These are phyloP conservation scores for Hydractinia echinata DNA, from an alignment of 30 jellyfish, hydroid and myxozoan species.

Conservation along the genomic window DNA sequence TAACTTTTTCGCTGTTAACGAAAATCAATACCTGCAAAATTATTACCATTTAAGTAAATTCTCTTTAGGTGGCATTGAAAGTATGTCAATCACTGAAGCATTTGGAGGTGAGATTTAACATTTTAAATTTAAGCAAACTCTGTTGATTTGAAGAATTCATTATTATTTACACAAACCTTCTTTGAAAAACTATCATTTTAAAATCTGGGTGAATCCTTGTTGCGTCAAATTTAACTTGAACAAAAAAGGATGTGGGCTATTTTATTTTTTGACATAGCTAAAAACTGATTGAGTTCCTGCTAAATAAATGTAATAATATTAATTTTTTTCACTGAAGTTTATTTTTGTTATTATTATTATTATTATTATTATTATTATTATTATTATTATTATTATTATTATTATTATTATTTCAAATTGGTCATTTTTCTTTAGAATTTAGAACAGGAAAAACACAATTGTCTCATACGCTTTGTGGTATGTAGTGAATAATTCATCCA, in stretches of 20 bases:
- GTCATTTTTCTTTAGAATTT: slow-evolving; percentile 53
- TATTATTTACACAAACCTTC: no score
- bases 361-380: not conserved
- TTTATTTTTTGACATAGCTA: not conserved
- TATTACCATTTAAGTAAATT: no score
- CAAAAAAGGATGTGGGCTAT: no score
- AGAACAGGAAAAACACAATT: slow-evolving; percentile 97
- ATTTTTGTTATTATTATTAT: not conserved
- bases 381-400: not conserved
- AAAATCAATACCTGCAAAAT: no score
- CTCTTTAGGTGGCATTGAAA: slow-evolving; percentile 90
- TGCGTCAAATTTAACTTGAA: no score
- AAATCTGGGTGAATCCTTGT: no score
- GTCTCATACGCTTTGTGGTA: slow-evolving; percentile 96
- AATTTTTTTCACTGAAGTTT: not conserved
- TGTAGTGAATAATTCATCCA: not conserved
- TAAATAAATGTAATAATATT: not conserved
- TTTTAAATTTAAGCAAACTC: no score
- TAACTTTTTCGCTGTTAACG: no score
- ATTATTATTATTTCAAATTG: not conserved
- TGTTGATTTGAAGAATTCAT: no score
- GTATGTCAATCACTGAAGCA: slow-evolving; percentile 99
- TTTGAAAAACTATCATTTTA: no score
- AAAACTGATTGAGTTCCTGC: not conserved
- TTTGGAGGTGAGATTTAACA: slow-evolving; percentile 81